Evolutionary conservation across 2,113 vertebrate species (phyloP).

Genomic region (Lucifuga dentata): DNA sequence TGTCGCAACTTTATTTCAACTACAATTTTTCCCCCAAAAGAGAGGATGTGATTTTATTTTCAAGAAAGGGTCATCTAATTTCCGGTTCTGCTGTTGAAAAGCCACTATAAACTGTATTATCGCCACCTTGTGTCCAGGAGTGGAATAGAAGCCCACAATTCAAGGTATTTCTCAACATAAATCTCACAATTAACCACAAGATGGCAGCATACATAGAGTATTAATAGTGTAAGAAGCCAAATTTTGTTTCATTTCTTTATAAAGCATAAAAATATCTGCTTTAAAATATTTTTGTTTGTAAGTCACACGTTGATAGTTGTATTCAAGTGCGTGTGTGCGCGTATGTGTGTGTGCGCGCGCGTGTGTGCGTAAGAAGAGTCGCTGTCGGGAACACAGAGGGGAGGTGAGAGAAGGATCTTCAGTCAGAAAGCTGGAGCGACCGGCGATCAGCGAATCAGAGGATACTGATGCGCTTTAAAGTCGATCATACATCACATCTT

Average conservation of each 20-base stretch:
- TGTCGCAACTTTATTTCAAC: too few species aligned
- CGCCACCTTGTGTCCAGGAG: conserved; percentile 20
- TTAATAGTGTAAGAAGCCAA: neutral
- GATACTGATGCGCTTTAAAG: conserved; percentile 52
- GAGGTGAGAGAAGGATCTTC: neutral
- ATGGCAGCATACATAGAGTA: conserved; percentile 31
- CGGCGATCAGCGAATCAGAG: neutral
- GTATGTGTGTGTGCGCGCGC: neutral
- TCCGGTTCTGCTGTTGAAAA: neutral
- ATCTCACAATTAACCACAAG: conserved; percentile 23
- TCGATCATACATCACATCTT: conserved; percentile 7
- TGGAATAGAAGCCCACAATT: neutral
- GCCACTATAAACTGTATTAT: too few species aligned
- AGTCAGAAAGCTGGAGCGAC: neutral
- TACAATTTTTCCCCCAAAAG: too few species aligned
- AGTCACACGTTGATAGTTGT: neutral
- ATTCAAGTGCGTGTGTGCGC: neutral
- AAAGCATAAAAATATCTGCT: neutral
- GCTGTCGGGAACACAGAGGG: conserved; percentile 4
- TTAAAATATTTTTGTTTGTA: neutral
- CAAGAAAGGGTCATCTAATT: fast-evolving
- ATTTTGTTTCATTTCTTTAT: neutral
- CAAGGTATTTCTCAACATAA: neutral
- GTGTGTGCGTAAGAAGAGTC: neutral
- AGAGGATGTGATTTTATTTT: conserved; percentile 7